These are phyloP conservation scores for Heliconius ismenius DNA, from an alignment of 2,888 invertebrate genomes.

Conservation along the genomic window DNA sequence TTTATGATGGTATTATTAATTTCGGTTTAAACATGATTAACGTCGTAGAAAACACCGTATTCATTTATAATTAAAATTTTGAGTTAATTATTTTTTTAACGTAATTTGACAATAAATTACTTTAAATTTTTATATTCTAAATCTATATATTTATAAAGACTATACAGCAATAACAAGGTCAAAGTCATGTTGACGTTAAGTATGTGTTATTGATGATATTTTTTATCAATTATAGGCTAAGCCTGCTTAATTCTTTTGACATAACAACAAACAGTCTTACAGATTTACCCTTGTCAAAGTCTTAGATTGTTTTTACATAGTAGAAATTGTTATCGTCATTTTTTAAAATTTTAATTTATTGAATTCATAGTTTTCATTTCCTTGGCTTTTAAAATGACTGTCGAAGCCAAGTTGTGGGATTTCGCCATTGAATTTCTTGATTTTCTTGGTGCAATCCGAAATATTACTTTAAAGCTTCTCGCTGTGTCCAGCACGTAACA, in stretches of 20 bases:
- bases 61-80: not conserved
- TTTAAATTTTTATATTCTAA: not conserved
- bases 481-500: too few species aligned
- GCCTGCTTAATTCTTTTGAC: not conserved
- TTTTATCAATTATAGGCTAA: not conserved
- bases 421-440: too few species aligned
- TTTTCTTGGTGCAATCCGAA: too few species aligned
- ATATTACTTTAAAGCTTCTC: too few species aligned
- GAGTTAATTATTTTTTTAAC: not conserved
- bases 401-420: too few species aligned
- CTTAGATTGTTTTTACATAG: not conserved
- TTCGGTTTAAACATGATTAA: not conserved
- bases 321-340: not conserved
- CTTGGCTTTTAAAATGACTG: too few species aligned
- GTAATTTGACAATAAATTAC: not conserved
- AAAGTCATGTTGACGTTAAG: not conserved
- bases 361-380: too few species aligned
- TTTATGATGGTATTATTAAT: not conserved
- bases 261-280: constrained; percentile 20
- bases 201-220: not conserved
- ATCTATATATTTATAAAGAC: not conserved
- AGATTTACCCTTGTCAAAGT: not conserved
- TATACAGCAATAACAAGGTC: not conserved
- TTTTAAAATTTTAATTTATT: not conserved
- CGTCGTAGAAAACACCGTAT: not conserved